These are phyloP conservation scores for Pluvianellus socialis DNA, from an alignment of 2,113 vertebrate genomes.

Conservation along the genomic window DNA sequence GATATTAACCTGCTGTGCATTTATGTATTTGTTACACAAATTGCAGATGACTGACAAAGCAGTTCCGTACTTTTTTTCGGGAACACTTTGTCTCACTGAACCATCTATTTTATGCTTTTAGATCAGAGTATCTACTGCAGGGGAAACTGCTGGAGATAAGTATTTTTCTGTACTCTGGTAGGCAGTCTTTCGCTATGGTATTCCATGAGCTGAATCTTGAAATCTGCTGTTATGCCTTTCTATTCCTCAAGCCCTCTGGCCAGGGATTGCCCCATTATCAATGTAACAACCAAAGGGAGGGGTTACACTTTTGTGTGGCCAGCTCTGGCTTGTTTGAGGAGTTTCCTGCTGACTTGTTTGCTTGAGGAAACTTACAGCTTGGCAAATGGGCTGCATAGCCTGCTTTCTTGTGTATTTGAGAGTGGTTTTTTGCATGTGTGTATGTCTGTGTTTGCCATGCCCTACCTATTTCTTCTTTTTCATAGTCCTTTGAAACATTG, in stretches of 20 bases:
- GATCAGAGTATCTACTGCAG: neutral
- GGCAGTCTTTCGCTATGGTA: neutral
- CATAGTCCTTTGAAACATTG: neutral
- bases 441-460: neutral
- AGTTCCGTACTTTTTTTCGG: neutral
- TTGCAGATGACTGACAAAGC: neutral
- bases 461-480: neutral
- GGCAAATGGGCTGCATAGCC: neutral
- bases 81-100: neutral
- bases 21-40: neutral
- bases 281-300: conserved; percentile 19
- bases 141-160: neutral
- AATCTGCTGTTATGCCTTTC: neutral
- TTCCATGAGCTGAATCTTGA: neutral
- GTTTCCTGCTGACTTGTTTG: conserved; percentile 13
- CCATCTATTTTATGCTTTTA: neutral
- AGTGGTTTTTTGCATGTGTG: neutral
- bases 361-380: neutral
- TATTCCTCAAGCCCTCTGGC: conserved; percentile 28
- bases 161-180: neutral
- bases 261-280: conserved; percentile 18
- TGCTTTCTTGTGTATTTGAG: neutral
- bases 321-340: conserved; percentile 56
- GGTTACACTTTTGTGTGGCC: conserved; percentile 4
- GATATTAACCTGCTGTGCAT: neutral